phyloP scores from a whole-genome alignment of 2,797 vertebrate species.

The Dicrostonyx torquatus region DNA sequence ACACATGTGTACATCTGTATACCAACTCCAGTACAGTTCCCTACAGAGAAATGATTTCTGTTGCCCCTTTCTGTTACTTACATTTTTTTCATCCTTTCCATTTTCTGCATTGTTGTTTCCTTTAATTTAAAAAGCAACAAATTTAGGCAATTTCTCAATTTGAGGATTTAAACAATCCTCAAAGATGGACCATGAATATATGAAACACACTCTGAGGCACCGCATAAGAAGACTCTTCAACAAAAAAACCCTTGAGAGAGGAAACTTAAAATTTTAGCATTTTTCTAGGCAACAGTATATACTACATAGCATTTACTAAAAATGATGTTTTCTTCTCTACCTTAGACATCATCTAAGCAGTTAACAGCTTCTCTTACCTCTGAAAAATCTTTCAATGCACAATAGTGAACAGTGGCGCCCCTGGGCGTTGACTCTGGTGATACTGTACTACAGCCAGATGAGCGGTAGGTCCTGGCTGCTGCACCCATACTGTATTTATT shows the following conservation, averaged over 20 bases:
- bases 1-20: conserved; percentile 77
- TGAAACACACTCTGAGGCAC: conserved; percentile 69
- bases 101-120: conserved; percentile 89
- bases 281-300: conserved; percentile 70
- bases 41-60: conserved; percentile 82
- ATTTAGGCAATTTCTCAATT: conserved; percentile 83
- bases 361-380: conserved; percentile 84
- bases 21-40: conserved; percentile 76
- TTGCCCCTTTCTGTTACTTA: conserved; percentile 87
- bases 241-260: conserved; percentile 69
- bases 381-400: conserved; percentile 84
- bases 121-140: conserved; percentile 87
- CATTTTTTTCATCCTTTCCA: conserved; percentile 93
- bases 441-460: conserved; percentile 78
- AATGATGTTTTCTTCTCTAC: conserved; percentile 75
- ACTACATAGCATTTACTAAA: conserved; percentile 57
- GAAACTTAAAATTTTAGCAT: conserved; percentile 64
- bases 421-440: conserved; percentile 82
- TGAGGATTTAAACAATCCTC: conserved; percentile 79
- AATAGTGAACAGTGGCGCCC: conserved; percentile 78
- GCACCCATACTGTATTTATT: conserved; percentile 76
- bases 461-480: conserved; percentile 72
- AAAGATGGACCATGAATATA: conserved; percentile 73
- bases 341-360: conserved; percentile 70
- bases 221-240: conserved; percentile 70